A percentile compares a stretch with the other conserved stretches of the same genome.
Evolutionary conservation across 2,888 invertebrate species (phyloP).

Genomic region (Hartigia nigra): DNA sequence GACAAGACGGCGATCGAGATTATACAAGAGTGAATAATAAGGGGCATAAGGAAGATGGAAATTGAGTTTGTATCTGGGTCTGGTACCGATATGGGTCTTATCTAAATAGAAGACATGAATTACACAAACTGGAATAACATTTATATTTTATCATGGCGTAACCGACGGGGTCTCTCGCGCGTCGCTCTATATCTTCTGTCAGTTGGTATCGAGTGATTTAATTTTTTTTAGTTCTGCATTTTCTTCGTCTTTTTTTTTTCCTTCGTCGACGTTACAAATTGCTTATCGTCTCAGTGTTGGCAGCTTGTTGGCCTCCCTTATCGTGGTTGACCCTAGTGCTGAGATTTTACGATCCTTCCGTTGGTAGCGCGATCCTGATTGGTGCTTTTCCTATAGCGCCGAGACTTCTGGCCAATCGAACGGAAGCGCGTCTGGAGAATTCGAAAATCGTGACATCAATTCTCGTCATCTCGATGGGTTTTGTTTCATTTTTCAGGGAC

Average conservation of each 20-base stretch:
- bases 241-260: conserved; percentile 6
- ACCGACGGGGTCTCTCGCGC: not conserved
- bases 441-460: conserved; percentile 31
- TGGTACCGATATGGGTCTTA: conserved; percentile 48
- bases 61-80: conserved; percentile 41
- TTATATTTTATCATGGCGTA: conserved; percentile 42
- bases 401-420: conserved; percentile 44
- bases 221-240: conserved; percentile 32
- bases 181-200: conserved; percentile 3
- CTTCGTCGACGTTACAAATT: conserved; percentile 59
- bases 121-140: conserved; percentile 49
- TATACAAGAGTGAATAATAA: conserved; percentile 19
- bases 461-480: conserved; percentile 30
- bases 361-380: conserved; percentile 11
- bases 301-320: conserved; percentile 51
- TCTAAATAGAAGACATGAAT: conserved; percentile 54
- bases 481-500: conserved; percentile 33
- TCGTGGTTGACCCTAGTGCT: conserved; percentile 49
- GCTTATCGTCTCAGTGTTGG: conserved; percentile 57
- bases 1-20: not conserved
- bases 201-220: conserved; percentile 34
- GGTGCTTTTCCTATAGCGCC: not conserved
- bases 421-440: conserved; percentile 51
- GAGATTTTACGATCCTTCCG: conserved; percentile 38
- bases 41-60: conserved; percentile 30